Evolutionary conservation across 53 echinoderm and acorn worm genomes (phyloP), one percentile per base, ranked within the genome.

Genomic region (Arbacia lixula): DNA sequence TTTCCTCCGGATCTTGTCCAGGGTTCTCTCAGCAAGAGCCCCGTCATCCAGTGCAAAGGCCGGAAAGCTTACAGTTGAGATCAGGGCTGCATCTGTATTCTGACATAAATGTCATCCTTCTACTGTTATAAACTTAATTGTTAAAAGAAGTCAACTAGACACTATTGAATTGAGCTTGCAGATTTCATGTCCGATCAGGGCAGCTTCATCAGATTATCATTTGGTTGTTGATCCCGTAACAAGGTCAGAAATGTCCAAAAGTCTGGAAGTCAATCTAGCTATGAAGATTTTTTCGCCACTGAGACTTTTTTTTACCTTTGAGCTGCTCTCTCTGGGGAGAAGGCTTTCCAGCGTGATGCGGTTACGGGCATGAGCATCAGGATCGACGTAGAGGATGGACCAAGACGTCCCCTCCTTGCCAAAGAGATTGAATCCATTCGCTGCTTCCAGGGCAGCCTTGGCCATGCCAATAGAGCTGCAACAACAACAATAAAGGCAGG

Each of bases 381-480:
- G 90, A 66, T 99, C 99, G 16, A 92, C 92, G 42, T 99, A 99
- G 50, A 92, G 58, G 36, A 95, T 86, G 6, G 94, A 95, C 99
- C 99, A 99, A 2, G 99, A 92, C 4, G 94, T 88, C 2, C 99
- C 99, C 36, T 99, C 94, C 36, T 91, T 88, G 42, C 99, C 99
- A 76, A 99, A 99, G 14, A 99, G 87, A 65, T 99, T 99, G 72
- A 99, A 99, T 34, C 99, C 99, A 85, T 92, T 90, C 64, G 90
- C 86, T n/a, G 94, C 93, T 53, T 99, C 99, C 50, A 99, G 36
- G 0, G 99, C 99, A 64, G 99, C 94, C 43, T 92, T 94, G 26
- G 94, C 99, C 99, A 99, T 88, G 2, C 99, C 99, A 57, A 99
- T 95, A 54, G 99, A 94, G 32, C 99, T 99, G 89, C 14, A 43